Evolutionary conservation across 2,888 invertebrate genomes (phyloP).

Genomic region (Athalia rosae): DNA sequence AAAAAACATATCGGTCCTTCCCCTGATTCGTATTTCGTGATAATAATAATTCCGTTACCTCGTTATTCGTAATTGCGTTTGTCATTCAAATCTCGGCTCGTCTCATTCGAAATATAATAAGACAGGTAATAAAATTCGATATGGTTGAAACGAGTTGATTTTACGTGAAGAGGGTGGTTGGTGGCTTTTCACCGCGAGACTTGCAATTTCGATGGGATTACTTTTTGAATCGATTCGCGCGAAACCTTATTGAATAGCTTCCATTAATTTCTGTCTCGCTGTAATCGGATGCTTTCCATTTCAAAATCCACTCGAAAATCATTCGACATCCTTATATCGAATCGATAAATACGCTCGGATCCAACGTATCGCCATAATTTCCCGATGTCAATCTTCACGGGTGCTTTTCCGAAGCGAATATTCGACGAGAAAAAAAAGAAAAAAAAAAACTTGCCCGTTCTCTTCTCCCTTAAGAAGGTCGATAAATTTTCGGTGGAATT

Average conservation of each 20-base stretch:
- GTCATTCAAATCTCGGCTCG: neutral
- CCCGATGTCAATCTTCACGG: slow-evolving; percentile 3
- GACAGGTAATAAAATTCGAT: slow-evolving; percentile 24
- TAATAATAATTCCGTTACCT: too few relatives aligned
- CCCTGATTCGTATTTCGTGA: too few relatives aligned
- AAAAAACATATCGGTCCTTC: too few relatives aligned
- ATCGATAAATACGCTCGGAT: too few relatives aligned
- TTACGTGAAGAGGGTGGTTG: slow-evolving; percentile 14
- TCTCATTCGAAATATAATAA: neutral
- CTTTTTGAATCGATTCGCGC: slow-evolving; percentile 33
- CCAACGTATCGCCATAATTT: neutral
- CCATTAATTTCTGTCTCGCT: slow-evolving; percentile 25
- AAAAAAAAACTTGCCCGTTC: neutral
- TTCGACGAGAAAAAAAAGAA: neutral
- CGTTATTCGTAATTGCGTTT: neutral
- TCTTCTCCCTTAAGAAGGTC: too few relatives aligned
- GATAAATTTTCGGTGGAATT: too few relatives aligned
- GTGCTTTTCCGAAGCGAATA: neutral
- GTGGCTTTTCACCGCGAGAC: slow-evolving; percentile 9
- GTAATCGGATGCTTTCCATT: slow-evolving; percentile 32
- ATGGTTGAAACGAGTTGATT: slow-evolving; percentile 24
- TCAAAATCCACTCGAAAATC: slow-evolving; percentile 38
- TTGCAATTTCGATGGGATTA: slow-evolving; percentile 33
- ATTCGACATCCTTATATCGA: slow-evolving; percentile 10
- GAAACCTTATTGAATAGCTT: slow-evolving; percentile 24